Percentiles rank a stretch among this genome's conserved stretches.
Evolutionary conservation across 1,140 invertebrate species (phyloP).

Genomic region (Tyrophagus putrescentiae): DNA sequence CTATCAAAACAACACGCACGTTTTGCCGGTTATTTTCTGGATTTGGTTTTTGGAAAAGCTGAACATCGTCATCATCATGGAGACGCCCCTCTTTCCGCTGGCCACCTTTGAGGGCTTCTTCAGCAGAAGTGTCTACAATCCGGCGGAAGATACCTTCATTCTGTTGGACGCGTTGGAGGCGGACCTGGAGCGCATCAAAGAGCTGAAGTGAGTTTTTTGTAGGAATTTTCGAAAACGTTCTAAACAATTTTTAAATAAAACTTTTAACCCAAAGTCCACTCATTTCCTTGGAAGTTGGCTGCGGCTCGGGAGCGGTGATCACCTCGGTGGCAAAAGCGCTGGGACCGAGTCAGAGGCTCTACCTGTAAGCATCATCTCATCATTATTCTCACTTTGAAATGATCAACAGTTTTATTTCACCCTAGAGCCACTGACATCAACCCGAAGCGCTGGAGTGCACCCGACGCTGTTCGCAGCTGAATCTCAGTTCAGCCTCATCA

Average conservation of each 20-base stretch:
- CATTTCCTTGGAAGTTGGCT: slow-evolving; percentile 74
- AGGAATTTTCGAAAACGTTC: no score
- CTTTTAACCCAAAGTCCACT: slow-evolving; percentile 39
- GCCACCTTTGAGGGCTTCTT: slow-evolving; percentile 36
- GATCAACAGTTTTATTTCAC: no score
- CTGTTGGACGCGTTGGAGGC: slow-evolving; percentile 79
- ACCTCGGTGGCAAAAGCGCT: slow-evolving; percentile 63
- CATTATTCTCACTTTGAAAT: slow-evolving; percentile 6
- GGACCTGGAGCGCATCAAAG: slow-evolving; percentile 44
- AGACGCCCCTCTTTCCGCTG: slow-evolving; percentile 22
- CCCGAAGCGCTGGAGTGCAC: slow-evolving; percentile 54
- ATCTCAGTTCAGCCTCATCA: slow-evolving; percentile 24
- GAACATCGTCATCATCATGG: neutral
- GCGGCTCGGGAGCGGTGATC: slow-evolving; percentile 79
- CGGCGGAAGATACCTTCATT: slow-evolving; percentile 89
- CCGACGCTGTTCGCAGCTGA: slow-evolving; percentile 46
- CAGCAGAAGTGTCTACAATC: slow-evolving; percentile 62
- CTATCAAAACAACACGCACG: no score
- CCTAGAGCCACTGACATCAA: slow-evolving; percentile 62
- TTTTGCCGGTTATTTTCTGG: no score
- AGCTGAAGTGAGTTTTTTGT: slow-evolving; percentile 25
- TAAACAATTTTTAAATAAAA: slow-evolving; percentile 8
- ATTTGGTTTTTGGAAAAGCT: no score
- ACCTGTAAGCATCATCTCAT: slow-evolving; percentile 34
- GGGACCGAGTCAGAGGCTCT: slow-evolving; percentile 33